Conservation (phyloP, 2,797 vertebrate genomes). For the Sphenopsis melanotis region DNA sequence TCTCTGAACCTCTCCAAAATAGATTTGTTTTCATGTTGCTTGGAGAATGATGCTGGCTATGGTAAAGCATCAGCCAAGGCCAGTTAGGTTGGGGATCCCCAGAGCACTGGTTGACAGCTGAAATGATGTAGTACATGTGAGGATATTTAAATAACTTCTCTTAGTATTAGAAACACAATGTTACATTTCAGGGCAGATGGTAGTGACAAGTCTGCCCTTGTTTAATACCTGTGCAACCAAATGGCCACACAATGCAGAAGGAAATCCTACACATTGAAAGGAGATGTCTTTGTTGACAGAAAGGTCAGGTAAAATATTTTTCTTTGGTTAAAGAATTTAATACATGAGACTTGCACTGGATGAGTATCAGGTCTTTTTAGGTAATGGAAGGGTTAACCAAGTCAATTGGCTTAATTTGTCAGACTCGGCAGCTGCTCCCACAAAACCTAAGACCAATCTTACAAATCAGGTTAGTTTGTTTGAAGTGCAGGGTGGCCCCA, state of each 20-base stretch:
- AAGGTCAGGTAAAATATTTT: not conserved
- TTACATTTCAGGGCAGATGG: not conserved
- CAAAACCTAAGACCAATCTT: not conserved
- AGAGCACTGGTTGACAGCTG: not conserved
- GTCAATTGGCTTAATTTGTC: not conserved
- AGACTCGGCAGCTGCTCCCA: not conserved
- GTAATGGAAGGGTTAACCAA: not conserved
- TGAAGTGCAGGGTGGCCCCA: not conserved
- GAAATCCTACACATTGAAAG: not conserved
- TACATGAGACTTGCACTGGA: not conserved
- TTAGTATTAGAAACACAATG: not conserved
- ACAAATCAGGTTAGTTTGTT: not conserved
- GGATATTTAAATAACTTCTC: not conserved
- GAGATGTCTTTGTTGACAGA: not conserved
- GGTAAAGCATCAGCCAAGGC: not conserved
- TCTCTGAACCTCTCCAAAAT: not conserved
- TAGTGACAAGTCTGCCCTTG: accelerated
- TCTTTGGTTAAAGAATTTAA: not conserved
- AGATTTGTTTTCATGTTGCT: not conserved
- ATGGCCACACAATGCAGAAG: not conserved
- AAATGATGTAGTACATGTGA: accelerated
- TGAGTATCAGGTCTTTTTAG: not conserved
- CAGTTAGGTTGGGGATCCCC: not conserved
- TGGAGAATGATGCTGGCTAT: not conserved
- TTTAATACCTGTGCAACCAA: not conserved